Evolutionary conservation across 1,140 invertebrate genomes (phyloP).

Genomic region (Bombus consobrinus): DNA sequence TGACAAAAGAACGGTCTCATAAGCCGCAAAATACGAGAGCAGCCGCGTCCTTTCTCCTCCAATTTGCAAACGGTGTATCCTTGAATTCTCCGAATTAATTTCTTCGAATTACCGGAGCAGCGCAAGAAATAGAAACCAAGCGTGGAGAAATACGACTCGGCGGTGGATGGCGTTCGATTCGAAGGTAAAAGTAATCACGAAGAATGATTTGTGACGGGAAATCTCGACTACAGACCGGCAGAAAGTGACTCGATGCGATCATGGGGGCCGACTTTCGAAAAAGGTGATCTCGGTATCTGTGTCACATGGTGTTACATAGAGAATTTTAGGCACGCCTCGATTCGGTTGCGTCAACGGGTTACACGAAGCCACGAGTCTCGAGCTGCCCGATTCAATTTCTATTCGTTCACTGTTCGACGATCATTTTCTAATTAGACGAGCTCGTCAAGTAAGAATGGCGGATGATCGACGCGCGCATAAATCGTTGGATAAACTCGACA

Average conservation of each 20-base stretch:
- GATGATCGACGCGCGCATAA: not conserved
- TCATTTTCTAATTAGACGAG: conserved; percentile 57
- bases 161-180: not conserved
- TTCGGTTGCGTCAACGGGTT: conserved; percentile 49
- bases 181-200: conserved; percentile 8
- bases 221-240: not conserved
- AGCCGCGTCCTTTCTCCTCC: not conserved
- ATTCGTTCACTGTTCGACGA: conserved; percentile 28
- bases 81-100: not conserved
- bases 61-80: not conserved
- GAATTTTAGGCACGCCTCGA: conserved; percentile 66
- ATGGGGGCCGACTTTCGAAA: conserved; percentile 63
- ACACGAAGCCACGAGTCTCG: conserved; percentile 8
- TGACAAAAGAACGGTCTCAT: not conserved
- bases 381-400: conserved; percentile 42
- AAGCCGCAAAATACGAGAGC: not conserved
- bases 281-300: conserved; percentile 66
- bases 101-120: not conserved
- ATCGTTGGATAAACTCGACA: not conserved
- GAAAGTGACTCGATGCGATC: conserved; percentile 49
- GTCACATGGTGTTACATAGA: conserved; percentile 67
- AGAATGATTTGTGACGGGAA: conserved; percentile 6
- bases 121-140: not conserved
- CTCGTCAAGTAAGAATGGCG: not conserved
- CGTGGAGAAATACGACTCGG: not conserved